These are phyloP conservation scores for Auanema freiburgensis DNA, from an alignment of 2,888 invertebrate genomes.

Conservation along the genomic window DNA sequence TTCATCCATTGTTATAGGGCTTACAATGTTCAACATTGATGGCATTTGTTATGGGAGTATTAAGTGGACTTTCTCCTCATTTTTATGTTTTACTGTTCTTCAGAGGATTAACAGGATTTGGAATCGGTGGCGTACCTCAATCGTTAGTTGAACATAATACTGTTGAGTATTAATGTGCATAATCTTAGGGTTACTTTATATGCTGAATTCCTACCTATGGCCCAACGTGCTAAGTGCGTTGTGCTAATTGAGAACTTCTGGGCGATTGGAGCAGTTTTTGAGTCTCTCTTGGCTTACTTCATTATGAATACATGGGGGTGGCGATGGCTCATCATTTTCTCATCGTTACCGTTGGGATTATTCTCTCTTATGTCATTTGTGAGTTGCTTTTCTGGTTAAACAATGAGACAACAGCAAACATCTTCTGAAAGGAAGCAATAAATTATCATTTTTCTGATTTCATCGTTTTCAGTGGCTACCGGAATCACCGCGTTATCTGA, in stretches of 20 bases:
- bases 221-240: conserved; percentile 90
- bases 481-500: conserved; percentile 86
- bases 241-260: conserved; percentile 94
- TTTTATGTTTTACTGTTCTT: conserved; percentile 86
- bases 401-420: conserved; percentile 53
- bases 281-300: conserved; percentile 83
- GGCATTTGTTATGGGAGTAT: conserved; percentile 84
- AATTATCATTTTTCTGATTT: too few species aligned
- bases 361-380: conserved; percentile 69
- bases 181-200: conserved; percentile 83
- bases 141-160: conserved; percentile 75
- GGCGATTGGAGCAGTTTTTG: conserved; percentile 91
- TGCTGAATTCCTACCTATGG: conserved; percentile 90
- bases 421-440: not conserved
- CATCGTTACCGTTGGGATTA: conserved; percentile 82
- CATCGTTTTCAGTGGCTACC: conserved; percentile 90
- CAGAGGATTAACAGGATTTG: conserved; percentile 90
- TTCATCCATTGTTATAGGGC: conserved; percentile 73
- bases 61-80: conserved; percentile 87
- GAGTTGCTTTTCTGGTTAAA: conserved; percentile 13
- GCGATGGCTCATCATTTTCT: conserved; percentile 87
- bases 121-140: conserved; percentile 93
- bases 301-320: conserved; percentile 90
- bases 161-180: not conserved
- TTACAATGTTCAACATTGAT: conserved; percentile 85